Conservation (phyloP, 2,797 vertebrate species). For the Galago senegalensis region DNA sequence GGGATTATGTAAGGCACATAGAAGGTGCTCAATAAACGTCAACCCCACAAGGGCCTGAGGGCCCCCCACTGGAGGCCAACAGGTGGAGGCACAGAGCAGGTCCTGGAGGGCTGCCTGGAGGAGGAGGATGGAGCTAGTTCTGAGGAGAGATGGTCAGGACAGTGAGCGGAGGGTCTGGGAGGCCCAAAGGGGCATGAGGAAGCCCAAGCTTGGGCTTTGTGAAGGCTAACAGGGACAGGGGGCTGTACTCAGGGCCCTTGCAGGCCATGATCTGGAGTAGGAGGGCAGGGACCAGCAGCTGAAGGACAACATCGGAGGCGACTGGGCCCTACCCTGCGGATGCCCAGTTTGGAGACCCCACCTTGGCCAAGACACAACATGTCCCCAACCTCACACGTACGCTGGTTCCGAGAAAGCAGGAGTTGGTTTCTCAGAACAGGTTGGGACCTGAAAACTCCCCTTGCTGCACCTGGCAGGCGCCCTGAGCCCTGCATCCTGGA, state of each 20-base stretch:
- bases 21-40: neutral
- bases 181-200: rapidly evolving
- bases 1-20: rapidly evolving
- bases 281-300: neutral
- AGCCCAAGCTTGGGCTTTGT: neutral
- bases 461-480: neutral
- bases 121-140: rapidly evolving
- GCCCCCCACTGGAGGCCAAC: neutral
- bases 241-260: rapidly evolving
- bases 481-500: rapidly evolving
- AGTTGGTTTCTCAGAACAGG: neutral
- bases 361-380: neutral
- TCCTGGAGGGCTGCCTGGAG: constrained; percentile 1
- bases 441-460: constrained; percentile 28
- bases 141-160: no score
- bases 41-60: rapidly evolving
- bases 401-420: neutral
- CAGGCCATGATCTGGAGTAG: rapidly evolving
- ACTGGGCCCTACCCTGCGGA: rapidly evolving
- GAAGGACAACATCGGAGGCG: rapidly evolving
- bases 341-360: neutral
- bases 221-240: rapidly evolving
- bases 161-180: no score
- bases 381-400: rapidly evolving
- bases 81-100: neutral